Base-by-base conservation (phyloP, 2,113 vertebrate species). In the Macquaria australasica region DNA sequence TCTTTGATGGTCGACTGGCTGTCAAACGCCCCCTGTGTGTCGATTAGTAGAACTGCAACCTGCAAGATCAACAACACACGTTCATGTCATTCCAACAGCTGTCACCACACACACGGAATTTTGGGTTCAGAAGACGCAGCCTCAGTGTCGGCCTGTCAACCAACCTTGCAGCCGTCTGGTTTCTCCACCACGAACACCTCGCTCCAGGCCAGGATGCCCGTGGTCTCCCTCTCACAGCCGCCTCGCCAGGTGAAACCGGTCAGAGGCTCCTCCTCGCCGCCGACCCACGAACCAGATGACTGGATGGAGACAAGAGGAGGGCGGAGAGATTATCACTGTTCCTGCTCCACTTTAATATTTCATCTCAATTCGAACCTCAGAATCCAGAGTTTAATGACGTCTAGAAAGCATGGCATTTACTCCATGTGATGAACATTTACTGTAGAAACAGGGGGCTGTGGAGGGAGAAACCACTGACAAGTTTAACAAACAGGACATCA, bases 1-100 rank as follows among this genome's bases (percentile, higher is more conserved):
- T 99, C 98, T 95, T 97, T 98, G 92, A 99, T 97, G 80, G 98
- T 99, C 10, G 98, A 99, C 93, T 99, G 98, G 93, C 98, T 99
- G 94, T 99, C 98, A 94, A 99, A 99, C 87, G 98, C 97, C 92
- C 98, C 98, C 94, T 99, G 98, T 86, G 98, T 99, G 95, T 99
- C 98, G 87, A 99, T 97, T 45, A 99, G 96, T 64, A 99, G 92
- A 72, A 99, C 97, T 85, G 98, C 98, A 92, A 99, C 97, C 98
- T 99, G 79, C 62, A 25, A 73, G 0, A 50, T 59, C 28, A 62
- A 10, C 34, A 41, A 45, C 37, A 28, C 67, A 21, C 5, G 25
- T 6, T 6, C 4, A 43, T 6, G 4, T 25, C 39, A 39, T 9
- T 56, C n/a, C 56, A 20, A 14, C 51, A 16, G 21, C 31, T 23